Conservation (phyloP, 2,888 invertebrate genomes). For the Apotomis betuletana region DNA sequence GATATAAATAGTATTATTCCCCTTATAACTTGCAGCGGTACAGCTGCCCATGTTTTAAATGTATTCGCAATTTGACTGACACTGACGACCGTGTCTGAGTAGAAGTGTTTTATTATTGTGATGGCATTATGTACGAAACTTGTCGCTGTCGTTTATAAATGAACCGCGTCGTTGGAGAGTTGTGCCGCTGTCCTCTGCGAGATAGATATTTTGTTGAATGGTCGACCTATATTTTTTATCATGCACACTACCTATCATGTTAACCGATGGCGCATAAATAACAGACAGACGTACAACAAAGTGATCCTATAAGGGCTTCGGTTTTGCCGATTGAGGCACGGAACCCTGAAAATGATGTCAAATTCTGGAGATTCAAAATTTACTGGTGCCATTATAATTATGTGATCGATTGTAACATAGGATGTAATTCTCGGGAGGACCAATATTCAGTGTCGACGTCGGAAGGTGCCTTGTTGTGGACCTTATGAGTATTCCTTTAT, state of each 20-base stretch:
- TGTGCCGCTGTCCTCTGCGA: conserved; percentile 11
- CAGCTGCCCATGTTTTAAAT: background rate
- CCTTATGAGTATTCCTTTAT: conserved; percentile 57
- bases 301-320: too few species aligned
- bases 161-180: background rate
- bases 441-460: conserved; percentile 62
- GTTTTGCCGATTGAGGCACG: too few species aligned
- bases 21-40: conserved; percentile 8
- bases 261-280: conserved; percentile 50
- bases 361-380: conserved; percentile 50
- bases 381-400: conserved; percentile 59
- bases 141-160: background rate
- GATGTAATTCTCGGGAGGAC: conserved; percentile 68
- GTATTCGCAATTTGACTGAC: conserved; percentile 16
- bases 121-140: background rate
- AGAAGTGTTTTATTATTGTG: background rate
- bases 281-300: too few species aligned
- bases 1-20: conserved; percentile 40
- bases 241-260: conserved; percentile 20
- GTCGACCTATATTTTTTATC: conserved; percentile 42
- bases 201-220: conserved; percentile 19
- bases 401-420: conserved; percentile 55
- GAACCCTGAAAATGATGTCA: conserved; percentile 41
- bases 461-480: conserved; percentile 72
- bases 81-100: background rate